Evolutionary conservation across 2,797 vertebrate species (phyloP).

Genomic region (Ctenosaura bakeri): DNA sequence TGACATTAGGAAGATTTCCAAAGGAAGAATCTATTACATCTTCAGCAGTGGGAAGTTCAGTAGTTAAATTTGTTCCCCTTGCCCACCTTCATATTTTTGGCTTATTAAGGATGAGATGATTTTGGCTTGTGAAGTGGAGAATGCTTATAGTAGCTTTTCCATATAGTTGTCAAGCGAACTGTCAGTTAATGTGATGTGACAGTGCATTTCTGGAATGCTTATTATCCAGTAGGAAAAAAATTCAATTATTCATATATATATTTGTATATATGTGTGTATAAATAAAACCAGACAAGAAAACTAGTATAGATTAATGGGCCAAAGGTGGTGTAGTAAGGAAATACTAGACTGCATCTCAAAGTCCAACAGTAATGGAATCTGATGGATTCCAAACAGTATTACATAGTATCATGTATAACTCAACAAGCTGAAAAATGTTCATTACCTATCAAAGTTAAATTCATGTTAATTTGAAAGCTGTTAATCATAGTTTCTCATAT

Average conservation of each 20-base stretch:
- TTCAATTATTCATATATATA: neutral
- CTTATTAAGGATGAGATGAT: constrained; percentile 28
- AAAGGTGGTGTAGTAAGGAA: neutral
- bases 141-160: neutral
- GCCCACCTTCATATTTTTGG: neutral
- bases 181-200: constrained; percentile 44
- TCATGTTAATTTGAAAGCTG: constrained; percentile 6
- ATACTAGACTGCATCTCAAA: neutral
- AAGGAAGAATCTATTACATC: constrained; percentile 34
- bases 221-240: neutral
- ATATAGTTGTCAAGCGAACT: constrained; percentile 9
- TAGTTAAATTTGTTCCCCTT: constrained; percentile 25
- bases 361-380: neutral
- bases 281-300: neutral
- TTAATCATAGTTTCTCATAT: constrained; percentile 35
- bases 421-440: constrained; percentile 1
- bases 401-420: neutral
- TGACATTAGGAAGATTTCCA: constrained; percentile 28
- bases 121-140: neutral
- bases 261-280: no score
- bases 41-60: neutral
- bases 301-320: neutral
- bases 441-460: neutral
- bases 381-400: neutral
- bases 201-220: constrained; percentile 1